Evolutionary conservation across 2,888 invertebrate species (phyloP).

Genomic region (Mythimna loreyi): DNA sequence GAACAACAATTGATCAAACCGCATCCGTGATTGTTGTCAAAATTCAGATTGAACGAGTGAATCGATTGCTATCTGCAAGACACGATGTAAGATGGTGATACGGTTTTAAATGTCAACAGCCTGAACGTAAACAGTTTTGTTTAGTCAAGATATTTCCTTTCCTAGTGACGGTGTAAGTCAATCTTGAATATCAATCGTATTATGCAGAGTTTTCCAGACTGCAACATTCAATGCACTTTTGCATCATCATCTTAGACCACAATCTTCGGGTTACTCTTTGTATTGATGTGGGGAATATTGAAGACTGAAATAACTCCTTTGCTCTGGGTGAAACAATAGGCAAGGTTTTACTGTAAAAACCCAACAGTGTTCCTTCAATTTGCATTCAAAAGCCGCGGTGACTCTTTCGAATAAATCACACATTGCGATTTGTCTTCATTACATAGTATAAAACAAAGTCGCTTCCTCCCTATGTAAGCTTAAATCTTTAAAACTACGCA

Average conservation of each 20-base stretch:
- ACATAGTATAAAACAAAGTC: no score
- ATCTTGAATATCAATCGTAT: constrained; percentile 17
- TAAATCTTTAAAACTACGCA: no score
- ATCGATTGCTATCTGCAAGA: constrained; percentile 15
- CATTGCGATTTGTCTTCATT: neutral
- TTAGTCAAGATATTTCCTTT: constrained; percentile 30
- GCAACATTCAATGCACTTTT: neutral
- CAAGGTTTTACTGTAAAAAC: neutral
- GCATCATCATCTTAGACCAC: neutral
- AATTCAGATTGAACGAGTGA: constrained; percentile 11
- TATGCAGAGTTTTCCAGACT: neutral
- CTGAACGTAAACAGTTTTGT: constrained; percentile 48
- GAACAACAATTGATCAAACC: constrained; percentile 28
- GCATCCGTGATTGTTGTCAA: constrained; percentile 20
- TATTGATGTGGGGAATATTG: neutral
- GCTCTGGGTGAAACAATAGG: neutral
- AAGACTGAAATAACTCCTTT: no score
- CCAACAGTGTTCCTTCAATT: neutral
- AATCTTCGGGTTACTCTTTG: neutral
- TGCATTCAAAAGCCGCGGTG: no score
- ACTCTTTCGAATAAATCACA: no score
- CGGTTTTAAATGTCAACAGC: constrained; percentile 45
- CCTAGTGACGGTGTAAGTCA: constrained; percentile 7
- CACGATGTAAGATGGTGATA: constrained; percentile 41
- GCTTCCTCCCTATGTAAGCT: no score